Evolutionary conservation across 2,113 vertebrate genomes (phyloP), one percentile per base, ranked within the genome.

Genomic region (Forbesichthys agassizii): DNA sequence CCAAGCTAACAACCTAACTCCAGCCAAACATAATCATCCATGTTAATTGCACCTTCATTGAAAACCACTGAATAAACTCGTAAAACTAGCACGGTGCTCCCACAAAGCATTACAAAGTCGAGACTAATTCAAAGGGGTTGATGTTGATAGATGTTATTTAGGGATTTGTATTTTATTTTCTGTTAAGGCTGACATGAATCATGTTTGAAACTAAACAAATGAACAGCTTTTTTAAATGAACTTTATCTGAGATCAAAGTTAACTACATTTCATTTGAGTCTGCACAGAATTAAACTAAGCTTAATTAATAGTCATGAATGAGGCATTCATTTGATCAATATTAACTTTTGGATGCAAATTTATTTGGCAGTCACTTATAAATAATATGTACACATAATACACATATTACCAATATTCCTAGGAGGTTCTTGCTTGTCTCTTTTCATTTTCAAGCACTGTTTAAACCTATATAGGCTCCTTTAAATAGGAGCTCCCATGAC

Each of bases 11-110:
- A 11, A 9, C 52, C 76, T n/a, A 78, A 82, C 77, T 78, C 81
- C 70, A 61, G 82, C 80, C 77, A 84, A 88, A 86, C 78, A 88
- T 12, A 67, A 88, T 65, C 77, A 73, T 78, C 82, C 67, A 52
- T 85, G 78, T 85, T 88, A 84, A 87, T 89, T 84, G 85, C 75
- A 77, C 71, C 64, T 64, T 56, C 55, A 56, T 20, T 78, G 74
- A 80, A 84, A 84, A 84, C 69, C 84, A 65, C 81, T 77, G 87
- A 87, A 79, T 86, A 86, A 82, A 86, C 8, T 51, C 72, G 74
- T 71, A 69, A 58, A 48, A 54, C 76, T 49, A 81, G 74, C 68
- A 76, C 69, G 61, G 66, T 63, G 69, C 58, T 68, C 36, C 75
- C 62, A 67, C 69, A 71, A 76, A 74, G 71, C 66, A 76, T 83